Conservation (phyloP, 2,888 invertebrate genomes). For the Bellardia bayeri region DNA sequence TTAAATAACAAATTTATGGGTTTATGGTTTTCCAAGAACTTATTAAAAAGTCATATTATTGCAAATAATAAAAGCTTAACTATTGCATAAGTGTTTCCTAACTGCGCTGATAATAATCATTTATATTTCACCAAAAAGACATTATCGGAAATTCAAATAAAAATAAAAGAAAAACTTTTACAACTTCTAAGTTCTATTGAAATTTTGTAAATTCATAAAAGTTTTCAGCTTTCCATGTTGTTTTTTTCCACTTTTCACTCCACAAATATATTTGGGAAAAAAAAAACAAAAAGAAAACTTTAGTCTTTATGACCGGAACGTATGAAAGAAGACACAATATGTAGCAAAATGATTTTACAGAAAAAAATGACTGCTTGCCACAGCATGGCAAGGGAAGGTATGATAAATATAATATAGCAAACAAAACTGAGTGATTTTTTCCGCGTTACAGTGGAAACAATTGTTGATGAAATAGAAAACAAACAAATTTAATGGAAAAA, state of each 20-base stretch:
- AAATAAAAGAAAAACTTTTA: slow-evolving; percentile 41
- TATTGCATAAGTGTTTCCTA: slow-evolving; percentile 46
- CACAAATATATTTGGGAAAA: not conserved
- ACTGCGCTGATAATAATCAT: slow-evolving; percentile 56
- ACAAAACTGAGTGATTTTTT: slow-evolving; percentile 22
- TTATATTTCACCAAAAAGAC: slow-evolving; percentile 56
- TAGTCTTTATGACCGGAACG: slow-evolving; percentile 25
- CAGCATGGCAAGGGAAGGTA: slow-evolving; percentile 19
- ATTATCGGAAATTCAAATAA: slow-evolving; percentile 60
- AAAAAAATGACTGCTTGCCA: slow-evolving; percentile 30
- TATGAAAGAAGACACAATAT: slow-evolving; percentile 21
- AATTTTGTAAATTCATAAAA: slow-evolving; percentile 51
- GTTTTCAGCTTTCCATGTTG: slow-evolving; percentile 1
- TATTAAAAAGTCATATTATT: no score
- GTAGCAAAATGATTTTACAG: slow-evolving; percentile 40
- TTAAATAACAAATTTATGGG: no score
- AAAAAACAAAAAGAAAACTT: not conserved
- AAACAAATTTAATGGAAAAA: not conserved
- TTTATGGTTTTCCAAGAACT: no score
- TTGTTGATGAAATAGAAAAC: not conserved
- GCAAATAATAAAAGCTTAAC: no score
- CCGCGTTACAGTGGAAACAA: not conserved
- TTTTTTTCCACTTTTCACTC: not conserved
- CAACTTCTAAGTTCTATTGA: slow-evolving; percentile 50
- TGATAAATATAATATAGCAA: slow-evolving; percentile 10